Conservation (phyloP, 2,113 vertebrate genomes). For the Syngnathus scovelli region DNA sequence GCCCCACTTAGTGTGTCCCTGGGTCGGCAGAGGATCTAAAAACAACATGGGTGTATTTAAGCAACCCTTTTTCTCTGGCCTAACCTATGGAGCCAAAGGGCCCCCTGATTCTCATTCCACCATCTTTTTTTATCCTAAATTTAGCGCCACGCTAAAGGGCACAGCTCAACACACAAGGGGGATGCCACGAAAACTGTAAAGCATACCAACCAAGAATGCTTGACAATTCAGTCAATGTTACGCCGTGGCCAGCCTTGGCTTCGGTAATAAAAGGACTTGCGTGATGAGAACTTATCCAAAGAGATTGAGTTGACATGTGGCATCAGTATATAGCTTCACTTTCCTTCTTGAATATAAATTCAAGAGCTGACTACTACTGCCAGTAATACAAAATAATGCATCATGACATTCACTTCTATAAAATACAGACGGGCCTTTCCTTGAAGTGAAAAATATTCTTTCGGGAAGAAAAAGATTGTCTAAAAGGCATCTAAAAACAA, state of each 20-base stretch:
- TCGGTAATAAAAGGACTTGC: conserved; percentile 1
- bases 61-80: conserved; percentile 21
- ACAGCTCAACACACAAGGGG: conserved; percentile 29
- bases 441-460: background rate
- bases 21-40: conserved; percentile 35
- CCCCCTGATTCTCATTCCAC: conserved; percentile 34
- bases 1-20: conserved; percentile 7
- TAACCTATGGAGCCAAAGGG: conserved; percentile 31
- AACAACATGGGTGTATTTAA: conserved; percentile 38
- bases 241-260: background rate
- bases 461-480: background rate
- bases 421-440: background rate
- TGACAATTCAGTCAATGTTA: background rate
- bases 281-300: background rate
- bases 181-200: conserved; percentile 23
- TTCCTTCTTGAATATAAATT: background rate
- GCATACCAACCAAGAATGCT: conserved; percentile 9
- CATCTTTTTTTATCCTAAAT: conserved; percentile 26
- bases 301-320: conserved; percentile 15
- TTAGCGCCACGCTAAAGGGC: conserved; percentile 26
- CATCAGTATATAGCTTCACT: conserved; percentile 6
- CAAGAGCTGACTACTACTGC: background rate
- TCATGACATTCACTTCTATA: background rate
- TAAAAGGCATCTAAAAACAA: background rate
- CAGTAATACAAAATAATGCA: background rate